Base-by-base conservation (phyloP, 2,888 invertebrate species). In the Hirtodrosophila duncani region DNA sequence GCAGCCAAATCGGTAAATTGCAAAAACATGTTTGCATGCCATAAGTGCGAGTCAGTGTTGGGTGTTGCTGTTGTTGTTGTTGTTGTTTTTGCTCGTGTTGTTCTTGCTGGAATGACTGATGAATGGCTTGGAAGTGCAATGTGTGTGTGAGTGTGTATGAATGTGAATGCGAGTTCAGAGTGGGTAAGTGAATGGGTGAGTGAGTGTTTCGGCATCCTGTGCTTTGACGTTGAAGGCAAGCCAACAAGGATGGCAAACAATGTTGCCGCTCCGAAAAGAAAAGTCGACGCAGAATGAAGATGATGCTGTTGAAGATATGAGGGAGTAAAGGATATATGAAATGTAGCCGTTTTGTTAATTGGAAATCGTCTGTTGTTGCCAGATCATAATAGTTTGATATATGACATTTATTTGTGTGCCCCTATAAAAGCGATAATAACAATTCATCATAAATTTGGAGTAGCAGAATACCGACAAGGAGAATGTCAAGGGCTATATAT, bases 1-100 rank as follows among this genome's bases (percentile, higher is more conserved):
- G 45, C 56, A 49, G n/a, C n/a, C 58, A 65, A 75, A 78, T 75
- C 79, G 71, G 65, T 62, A 77, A 77, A 81, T 77, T 81, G 75
- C 79, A 70, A 77, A 77, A 79, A 81, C 75, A 77, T 78, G 79
- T 81, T n/a, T n/a, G n/a, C n/a, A n/a, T 70, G 67, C 55, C 56
- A 20, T 24, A 38, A 64, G 55, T 27, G 41, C 59, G 23, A 18
- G 46, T 53, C 66, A 34, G 53, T 33, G 46, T 34, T 45, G 51
- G 42, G 59, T 42, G 49, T 7, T 26, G 33, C 10, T 42, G 39
- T 29, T 23, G 13, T n/a, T 31, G 24, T 30, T 41, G n/a, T 7
- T 16, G 50, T 42, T 53, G 46, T 56, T 55, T 51, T 24, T 63
- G 49, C 38, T 65, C 27, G 34, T 45, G 30, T 24, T 13, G 26